Base-by-base conservation (phyloP, 2,113 vertebrate species). In the Colius striatus region DNA sequence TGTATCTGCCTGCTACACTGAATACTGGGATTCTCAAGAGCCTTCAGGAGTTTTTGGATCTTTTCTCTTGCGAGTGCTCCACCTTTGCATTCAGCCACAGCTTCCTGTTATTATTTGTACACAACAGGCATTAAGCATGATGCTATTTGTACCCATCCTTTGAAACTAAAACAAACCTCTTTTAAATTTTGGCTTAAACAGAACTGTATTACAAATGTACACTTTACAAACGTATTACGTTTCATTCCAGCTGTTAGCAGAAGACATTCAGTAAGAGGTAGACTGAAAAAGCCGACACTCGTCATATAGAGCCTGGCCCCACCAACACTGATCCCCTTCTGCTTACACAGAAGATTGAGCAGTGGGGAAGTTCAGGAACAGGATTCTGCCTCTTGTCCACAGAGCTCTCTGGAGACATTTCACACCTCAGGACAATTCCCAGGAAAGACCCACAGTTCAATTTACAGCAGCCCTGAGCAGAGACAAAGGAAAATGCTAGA, bases 281-380 rank as follows among this genome's bases (percentile, higher is more conserved):
- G 16, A 55, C 34, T 84, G 36, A 74, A 74, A 91, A 80, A 55
- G 38, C 17, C 30, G 36, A 6, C 27, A 21, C 18, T 82, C 1
- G 0, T 57, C 32, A 5, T 4, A 18, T 0, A 5, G 41, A 81
- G 11, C 11, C n/a, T 41, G 27, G 7, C 76, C 47, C 45, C 30
- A 43, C 27, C 10, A 63, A 63, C 32, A 50, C 13, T 2, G 2
- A 60, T 8, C 6, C 18, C n/a, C 11, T 5, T 55, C 22, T 75
- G 19, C 9, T 17, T 60, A 26, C 8, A n/a, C 12, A 41, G 8
- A 27, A 61, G 11, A 9, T n/a, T 6, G 26, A 75, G 30, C 4
- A 8, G 16, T n/a, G 8, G 22, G 29, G 15, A 51, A 20, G 9
- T 43, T 81, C 41, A 60, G 38, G n/a, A 77, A 17, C 19, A 63